Base-by-base conservation (phyloP, 35 echinoderm and acorn worm genomes). In the Ptychodera flava region DNA sequence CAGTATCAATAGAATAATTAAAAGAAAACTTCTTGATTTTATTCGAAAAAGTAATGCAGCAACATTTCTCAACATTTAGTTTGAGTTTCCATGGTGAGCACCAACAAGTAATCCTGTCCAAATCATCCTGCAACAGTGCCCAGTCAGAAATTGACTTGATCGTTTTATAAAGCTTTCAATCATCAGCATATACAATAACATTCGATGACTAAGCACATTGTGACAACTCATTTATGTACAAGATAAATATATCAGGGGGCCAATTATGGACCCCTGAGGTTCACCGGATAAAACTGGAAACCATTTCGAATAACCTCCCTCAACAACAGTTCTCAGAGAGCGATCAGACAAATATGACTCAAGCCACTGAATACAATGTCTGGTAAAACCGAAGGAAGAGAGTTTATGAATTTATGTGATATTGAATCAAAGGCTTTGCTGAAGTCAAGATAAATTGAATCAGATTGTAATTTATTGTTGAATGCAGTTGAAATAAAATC, bases 371-470 rank as follows among this genome's bases (percentile, higher is more conserved):
- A 6, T 64, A 22, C 45, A 64, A 64, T 64, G 6, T 64, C 45
- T 22, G 6, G 45, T 6, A n/a, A n/a, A n/a, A 64, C 6, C 45
- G 6, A 22, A 64, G 22, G 45, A 22, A 64, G 22, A 22, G 22
- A 64, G 22, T 6, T 64, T 64, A 22, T 64, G 45, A 64, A 22
- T 64, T 64, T 64, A 12, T 64, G 45, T 12, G 45, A 64, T 12
- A 64, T 64, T 64, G 45, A 64, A 64, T 64, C 45, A 64, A 64
- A 64, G 6, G 45, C 45, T 64, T 64, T 64, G n/a, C n/a, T n/a
- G n/a, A n/a, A n/a, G n/a, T n/a, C n/a, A n/a, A n/a, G n/a, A 64
- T 64, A 64, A 64, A 64, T 64, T 64, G 45, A 64, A 64, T 64
- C 45, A 22, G 45, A 12, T 64, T 64, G 45, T 64, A 64, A 64